Conservation (phyloP, 2,797 vertebrate species). For the Myiotriccus ornatus region DNA sequence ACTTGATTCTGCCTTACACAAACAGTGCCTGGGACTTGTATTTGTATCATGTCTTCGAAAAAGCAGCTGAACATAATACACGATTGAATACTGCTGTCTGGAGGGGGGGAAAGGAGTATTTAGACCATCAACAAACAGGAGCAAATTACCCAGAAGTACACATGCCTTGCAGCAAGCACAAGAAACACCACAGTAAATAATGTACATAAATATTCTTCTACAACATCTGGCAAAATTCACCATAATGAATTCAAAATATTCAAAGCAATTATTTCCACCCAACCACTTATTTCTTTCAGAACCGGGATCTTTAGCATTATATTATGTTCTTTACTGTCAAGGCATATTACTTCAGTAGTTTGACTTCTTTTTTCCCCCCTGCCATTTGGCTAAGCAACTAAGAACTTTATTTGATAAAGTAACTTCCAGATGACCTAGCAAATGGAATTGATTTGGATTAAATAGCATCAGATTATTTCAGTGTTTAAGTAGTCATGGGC, state of each 20-base stretch:
- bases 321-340: background rate
- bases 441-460: slow-evolving; percentile 29
- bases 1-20: background rate
- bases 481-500: background rate
- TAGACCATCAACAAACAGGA: background rate
- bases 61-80: background rate
- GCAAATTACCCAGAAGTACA: background rate
- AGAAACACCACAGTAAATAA: background rate
- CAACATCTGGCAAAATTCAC: slow-evolving; percentile 5
- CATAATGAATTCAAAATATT: background rate
- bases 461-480: slow-evolving; percentile 6
- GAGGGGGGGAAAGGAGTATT: background rate
- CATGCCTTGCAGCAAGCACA: background rate
- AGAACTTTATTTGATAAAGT: slow-evolving; percentile 10
- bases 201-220: background rate
- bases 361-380: accelerated
- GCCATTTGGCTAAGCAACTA: background rate
- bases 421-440: slow-evolving; percentile 30
- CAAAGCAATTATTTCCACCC: background rate
- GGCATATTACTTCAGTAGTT: background rate
- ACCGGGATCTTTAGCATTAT: background rate
- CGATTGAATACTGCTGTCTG: background rate
- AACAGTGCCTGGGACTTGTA: background rate
- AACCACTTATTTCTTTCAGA: background rate
- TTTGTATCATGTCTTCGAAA: background rate